phyloP scores from a whole-genome alignment of 2,113 vertebrate species.

The Acrocephalus arundinaceus region DNA sequence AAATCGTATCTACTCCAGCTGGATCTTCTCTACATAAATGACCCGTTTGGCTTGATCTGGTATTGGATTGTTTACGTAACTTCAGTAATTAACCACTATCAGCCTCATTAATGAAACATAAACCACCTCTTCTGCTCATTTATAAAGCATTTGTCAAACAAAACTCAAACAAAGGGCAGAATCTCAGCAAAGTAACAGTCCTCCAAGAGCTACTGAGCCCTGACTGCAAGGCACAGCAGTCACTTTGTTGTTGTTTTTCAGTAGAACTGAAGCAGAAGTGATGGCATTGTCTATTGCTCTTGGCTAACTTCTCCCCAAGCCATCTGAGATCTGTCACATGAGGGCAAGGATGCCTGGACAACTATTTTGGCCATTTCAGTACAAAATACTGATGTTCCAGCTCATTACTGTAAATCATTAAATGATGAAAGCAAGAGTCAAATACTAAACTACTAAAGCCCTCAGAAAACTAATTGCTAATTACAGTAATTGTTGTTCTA shows the following conservation, averaged over 20 bases:
- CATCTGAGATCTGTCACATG: slow-evolving; percentile 66
- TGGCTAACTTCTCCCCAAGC: slow-evolving; percentile 43
- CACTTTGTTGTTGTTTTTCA: slow-evolving; percentile 66
- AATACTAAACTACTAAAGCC: slow-evolving; percentile 9
- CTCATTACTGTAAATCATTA: slow-evolving; percentile 65
- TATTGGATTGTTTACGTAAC: slow-evolving; percentile 76
- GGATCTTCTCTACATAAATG: slow-evolving; percentile 77
- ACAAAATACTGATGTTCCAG: slow-evolving; percentile 58
- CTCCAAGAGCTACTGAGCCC: slow-evolving; percentile 63
- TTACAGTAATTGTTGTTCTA: slow-evolving; percentile 32
- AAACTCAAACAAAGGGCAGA: slow-evolving; percentile 76
- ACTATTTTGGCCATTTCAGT: slow-evolving; percentile 46
- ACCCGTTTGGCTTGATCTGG: slow-evolving; percentile 74
- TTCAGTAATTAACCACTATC: slow-evolving; percentile 82
- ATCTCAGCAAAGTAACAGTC: slow-evolving; percentile 64
- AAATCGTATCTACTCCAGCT: slow-evolving; percentile 71
- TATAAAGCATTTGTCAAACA: slow-evolving; percentile 78
- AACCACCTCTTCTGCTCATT: slow-evolving; percentile 78
- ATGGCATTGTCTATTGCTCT: slow-evolving; percentile 66
- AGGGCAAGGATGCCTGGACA: slow-evolving; percentile 55
- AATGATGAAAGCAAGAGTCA: slow-evolving; percentile 66
- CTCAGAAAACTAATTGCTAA: slow-evolving; percentile 47
- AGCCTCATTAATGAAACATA: slow-evolving; percentile 83
- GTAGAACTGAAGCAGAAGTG: slow-evolving; percentile 56
- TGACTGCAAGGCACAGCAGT: slow-evolving; percentile 49